Evolutionary conservation across 2,888 invertebrate genomes (phyloP), one percentile per base, ranked within the genome.

Genomic region (Serrognathus titanus): DNA sequence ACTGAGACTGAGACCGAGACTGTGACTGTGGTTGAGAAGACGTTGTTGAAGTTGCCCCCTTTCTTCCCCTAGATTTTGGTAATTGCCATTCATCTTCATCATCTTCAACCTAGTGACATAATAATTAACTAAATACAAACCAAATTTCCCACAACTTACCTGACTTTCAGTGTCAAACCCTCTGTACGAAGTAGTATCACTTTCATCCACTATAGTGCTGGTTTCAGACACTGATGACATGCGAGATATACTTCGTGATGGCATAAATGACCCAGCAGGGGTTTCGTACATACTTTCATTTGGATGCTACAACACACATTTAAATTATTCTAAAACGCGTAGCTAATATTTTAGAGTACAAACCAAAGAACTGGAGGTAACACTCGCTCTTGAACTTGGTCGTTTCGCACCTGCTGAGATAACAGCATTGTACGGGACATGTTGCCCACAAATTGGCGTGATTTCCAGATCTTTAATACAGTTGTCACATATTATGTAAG

Each of bases 401-500:
- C 16, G 43, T 10, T 20, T 43, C 2, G 12, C 16, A 11, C 1
- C 13, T 9, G 12, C 1, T 6, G 40, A 40, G 7, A 48, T 13
- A 11, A 41, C 60, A 2, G 69, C 63, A 43, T 63, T 64, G 2
- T 48, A 36, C 0, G 80, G 80, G 41, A 75, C 62, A 65, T 81
- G 81, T 7, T 69, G 71, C 0, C 79, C 80, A 0, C 75, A 73
- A 50, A 74, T 67, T 1, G 78, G 56, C 1, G 67, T 48, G 2
- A 81, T 72, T 8, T 72, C 74, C 16, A 80, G 59, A 61, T 77
- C 75, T 0, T 63, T 60, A 56, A 77, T 77, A 68, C 79, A 75
- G 48, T 75, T 75, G 57, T 81, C 80, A 31, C 78, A 75, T 16
- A 81, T 75, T 6, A 70, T 67, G 47, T 69, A 81, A 0, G 71